Evolutionary conservation across 2,113 vertebrate species (phyloP).

Genomic region (Eretmochelys imbricata): DNA sequence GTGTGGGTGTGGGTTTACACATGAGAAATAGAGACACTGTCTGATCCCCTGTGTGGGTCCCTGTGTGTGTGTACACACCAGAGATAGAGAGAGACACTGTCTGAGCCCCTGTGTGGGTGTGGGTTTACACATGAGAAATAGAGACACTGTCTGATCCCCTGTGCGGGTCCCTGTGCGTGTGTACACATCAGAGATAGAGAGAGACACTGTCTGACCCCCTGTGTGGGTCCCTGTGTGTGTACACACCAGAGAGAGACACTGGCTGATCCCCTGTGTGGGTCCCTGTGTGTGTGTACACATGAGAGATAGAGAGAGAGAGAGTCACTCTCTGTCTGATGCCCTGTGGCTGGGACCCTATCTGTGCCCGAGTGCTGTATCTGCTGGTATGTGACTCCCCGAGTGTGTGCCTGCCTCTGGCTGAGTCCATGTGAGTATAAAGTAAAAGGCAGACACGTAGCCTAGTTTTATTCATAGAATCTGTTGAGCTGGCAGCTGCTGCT

Average conservation of each 20-base stretch:
- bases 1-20: no score
- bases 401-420: neutral
- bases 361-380: neutral
- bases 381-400: neutral
- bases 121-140: no score
- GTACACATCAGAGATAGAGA: no score
- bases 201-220: no score
- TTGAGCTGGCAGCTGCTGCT: neutral
- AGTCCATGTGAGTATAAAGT: neutral
- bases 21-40: neutral
- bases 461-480: conserved; percentile 16
- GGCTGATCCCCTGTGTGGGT: neutral
- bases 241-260: neutral
- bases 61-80: no score
- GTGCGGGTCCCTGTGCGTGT: neutral
- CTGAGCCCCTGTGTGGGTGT: no score
- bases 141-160: neutral
- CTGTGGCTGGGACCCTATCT: no score
- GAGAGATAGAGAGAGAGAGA: no score
- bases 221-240: no score
- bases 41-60: no score
- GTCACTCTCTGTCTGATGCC: no score
- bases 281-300: neutral
- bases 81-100: no score
- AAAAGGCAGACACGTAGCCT: neutral